phyloP scores from a whole-genome alignment of 2,113 vertebrate genomes.

The Psilopogon haemacephalus region DNA sequence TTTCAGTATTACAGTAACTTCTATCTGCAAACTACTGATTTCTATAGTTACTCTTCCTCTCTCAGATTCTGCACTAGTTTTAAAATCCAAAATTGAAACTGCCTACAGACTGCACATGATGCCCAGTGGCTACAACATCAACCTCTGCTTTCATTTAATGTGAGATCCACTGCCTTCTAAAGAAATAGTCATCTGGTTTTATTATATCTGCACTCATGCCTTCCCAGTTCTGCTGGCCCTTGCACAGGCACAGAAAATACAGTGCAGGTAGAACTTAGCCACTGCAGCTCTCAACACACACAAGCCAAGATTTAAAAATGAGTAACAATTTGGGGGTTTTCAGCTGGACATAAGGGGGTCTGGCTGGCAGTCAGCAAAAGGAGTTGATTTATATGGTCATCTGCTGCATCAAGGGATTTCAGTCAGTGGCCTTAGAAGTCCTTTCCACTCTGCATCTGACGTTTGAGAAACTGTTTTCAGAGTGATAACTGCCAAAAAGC shows the following conservation, averaged over 20 bases:
- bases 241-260: neutral
- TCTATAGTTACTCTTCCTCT: neutral
- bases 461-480: neutral
- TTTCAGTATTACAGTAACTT: too few relatives aligned
- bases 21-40: neutral
- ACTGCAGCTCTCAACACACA: neutral
- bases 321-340: neutral
- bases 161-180: neutral
- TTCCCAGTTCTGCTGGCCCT: neutral
- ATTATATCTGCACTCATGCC: rapidly evolving
- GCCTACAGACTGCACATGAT: neutral
- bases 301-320: neutral
- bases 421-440: neutral
- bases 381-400: neutral
- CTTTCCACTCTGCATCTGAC: neutral
- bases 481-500: neutral
- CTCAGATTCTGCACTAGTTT: neutral
- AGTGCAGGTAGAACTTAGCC: neutral
- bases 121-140: neutral
- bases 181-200: neutral
- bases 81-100: neutral
- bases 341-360: neutral
- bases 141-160: neutral
- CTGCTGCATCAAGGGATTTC: neutral
- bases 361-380: neutral